Evolutionary conservation across 2,888 invertebrate species (phyloP).

Genomic region (Chalcosyrphus nemorum): DNA sequence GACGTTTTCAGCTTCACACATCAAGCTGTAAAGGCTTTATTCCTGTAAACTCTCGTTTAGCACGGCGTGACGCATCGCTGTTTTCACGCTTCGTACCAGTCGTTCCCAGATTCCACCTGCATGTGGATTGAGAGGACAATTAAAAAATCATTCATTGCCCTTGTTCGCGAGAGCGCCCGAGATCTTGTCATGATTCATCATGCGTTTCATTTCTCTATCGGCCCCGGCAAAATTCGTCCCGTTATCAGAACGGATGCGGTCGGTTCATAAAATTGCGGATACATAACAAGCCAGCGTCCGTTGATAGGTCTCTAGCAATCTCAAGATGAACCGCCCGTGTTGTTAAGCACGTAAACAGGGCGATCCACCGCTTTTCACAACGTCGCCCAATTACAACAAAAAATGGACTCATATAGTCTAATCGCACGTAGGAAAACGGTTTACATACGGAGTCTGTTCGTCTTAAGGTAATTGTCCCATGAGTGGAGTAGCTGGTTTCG

Average conservation of each 20-base stretch:
- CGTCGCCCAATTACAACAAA: conserved; percentile 41
- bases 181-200: neutral
- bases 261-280: conserved; percentile 60
- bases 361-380: conserved; percentile 32
- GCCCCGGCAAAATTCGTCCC: conserved; percentile 62
- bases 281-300: conserved; percentile 50
- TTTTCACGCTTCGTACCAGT: conserved; percentile 9
- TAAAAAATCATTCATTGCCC: conserved; percentile 20
- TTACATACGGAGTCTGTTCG: neutral
- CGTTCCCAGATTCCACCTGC: conserved; percentile 31
- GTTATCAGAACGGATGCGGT: conserved; percentile 50
- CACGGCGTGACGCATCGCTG: neutral
- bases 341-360: conserved; percentile 12
- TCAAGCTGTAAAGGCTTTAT: neutral
- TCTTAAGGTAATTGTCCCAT: conserved; percentile 51
- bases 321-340: conserved; percentile 52
- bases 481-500: conserved; percentile 5
- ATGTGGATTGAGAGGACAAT: conserved; percentile 25
- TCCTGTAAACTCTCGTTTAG: neutral
- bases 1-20: neutral
- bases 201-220: conserved; percentile 2
- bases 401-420: conserved; percentile 59
- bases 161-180: neutral
- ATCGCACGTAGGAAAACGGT: conserved; percentile 27
- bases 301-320: conserved; percentile 38